Percentiles rank a stretch among this genome's conserved stretches.
Evolutionary conservation across 1,140 invertebrate species (phyloP).

Genomic region (Lepidurus couesii): DNA sequence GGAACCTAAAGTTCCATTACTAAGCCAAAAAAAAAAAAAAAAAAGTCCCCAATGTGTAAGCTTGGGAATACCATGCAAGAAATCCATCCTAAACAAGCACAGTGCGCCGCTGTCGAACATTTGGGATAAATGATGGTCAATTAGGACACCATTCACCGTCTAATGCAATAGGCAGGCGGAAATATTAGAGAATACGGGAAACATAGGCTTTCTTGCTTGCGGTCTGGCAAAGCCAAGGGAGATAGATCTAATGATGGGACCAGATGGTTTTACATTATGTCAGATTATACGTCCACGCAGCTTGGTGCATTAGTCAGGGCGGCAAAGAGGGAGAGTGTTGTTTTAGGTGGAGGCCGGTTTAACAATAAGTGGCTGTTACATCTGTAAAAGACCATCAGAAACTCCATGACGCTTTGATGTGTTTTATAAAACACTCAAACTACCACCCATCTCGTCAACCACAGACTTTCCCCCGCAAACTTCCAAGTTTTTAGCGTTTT

Average conservation of each 20-base stretch:
- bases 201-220: not conserved
- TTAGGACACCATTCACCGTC: not conserved
- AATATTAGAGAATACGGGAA: not conserved
- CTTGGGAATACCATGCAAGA: not conserved
- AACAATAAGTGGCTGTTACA: constrained; percentile 9
- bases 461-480: no score
- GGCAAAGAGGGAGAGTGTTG: not conserved
- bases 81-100: not conserved
- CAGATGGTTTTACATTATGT: constrained; percentile 8
- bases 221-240: not conserved
- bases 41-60: not conserved
- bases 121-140: not conserved
- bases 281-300: not conserved
- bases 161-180: not conserved
- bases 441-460: not conserved
- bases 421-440: not conserved
- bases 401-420: not conserved
- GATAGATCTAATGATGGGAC: not conserved
- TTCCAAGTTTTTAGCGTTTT: no score
- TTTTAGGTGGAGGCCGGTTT: constrained; percentile 1
- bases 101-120: not conserved
- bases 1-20: not conserved
- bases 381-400: not conserved
- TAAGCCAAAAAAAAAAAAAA: not conserved
- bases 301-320: not conserved